phyloP scores from a whole-genome alignment of 2,113 vertebrate genomes.

The Tragelaphus buxtoni region DNA sequence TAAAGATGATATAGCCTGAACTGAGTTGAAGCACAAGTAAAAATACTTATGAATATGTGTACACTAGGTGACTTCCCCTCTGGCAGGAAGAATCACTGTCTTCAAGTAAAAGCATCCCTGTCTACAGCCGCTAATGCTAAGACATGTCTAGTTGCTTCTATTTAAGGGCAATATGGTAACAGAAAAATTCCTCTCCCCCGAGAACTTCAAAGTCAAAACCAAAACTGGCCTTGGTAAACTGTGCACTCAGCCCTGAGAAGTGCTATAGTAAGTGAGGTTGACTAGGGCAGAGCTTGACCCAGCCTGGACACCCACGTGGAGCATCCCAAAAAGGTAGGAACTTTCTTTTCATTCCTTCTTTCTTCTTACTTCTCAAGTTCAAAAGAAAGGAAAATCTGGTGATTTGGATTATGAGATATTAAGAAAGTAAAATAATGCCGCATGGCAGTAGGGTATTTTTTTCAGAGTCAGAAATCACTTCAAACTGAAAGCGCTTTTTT shows the following conservation, averaged over 20 bases:
- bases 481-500: not conserved
- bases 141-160: not conserved
- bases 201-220: not conserved
- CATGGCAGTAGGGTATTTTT: not conserved
- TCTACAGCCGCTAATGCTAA: not conserved
- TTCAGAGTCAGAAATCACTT: not conserved
- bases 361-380: not conserved
- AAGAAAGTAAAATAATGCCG: slow-evolving; percentile 10
- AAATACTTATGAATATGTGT: not conserved
- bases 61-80: not conserved
- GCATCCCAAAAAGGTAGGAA: not conserved
- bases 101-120: not conserved
- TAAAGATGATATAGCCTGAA: not conserved
- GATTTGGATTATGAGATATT: not conserved
- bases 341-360: not conserved
- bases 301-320: too few relatives aligned
- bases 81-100: not conserved
- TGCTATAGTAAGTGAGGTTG: not conserved
- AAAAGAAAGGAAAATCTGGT: not conserved
- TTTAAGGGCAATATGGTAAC: not conserved
- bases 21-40: not conserved
- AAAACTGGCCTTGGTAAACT: not conserved
- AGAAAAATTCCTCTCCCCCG: not conserved
- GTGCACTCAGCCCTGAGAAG: not conserved
- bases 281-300: not conserved